Conservation (phyloP, 2,888 invertebrate species). For the Bugula neritina region DNA sequence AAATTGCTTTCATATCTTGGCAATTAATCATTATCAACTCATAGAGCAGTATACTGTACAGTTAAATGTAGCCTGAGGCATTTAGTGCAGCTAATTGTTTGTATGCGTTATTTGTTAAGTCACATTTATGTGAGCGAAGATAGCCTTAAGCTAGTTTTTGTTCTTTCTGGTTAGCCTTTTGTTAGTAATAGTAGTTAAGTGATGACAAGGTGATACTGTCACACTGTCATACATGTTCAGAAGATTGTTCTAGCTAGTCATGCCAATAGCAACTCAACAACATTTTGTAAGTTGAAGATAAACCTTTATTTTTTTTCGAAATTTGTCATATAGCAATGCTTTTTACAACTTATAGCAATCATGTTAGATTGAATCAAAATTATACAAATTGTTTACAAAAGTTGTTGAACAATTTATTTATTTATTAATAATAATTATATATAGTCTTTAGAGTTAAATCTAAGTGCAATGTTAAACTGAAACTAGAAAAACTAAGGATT, state of each 20-base stretch:
- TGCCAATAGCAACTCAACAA: not conserved
- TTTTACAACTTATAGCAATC: too few species aligned
- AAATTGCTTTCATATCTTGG: not conserved
- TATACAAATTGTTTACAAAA: too few species aligned
- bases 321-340: too few species aligned
- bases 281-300: not conserved
- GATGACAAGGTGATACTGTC: not conserved
- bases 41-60: not conserved
- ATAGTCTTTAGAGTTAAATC: too few species aligned
- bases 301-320: too few species aligned
- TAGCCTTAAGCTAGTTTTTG: not conserved
- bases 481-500: too few species aligned
- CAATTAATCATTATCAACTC: not conserved
- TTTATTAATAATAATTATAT: too few species aligned
- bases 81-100: conserved; percentile 5
- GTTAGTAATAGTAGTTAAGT: not conserved
- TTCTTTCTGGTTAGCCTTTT: not conserved
- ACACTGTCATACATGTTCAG: not conserved
- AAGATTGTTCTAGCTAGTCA: not conserved
- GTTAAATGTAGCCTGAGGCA: conserved; percentile 4
- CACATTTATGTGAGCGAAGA: not conserved
- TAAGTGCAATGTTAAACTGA: too few species aligned
- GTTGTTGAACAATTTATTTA: too few species aligned
- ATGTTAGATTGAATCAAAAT: too few species aligned
- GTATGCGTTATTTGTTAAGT: conserved; percentile 25